Conservation (phyloP, 2,888 invertebrate genomes). For the Cephus rjabovi region DNA sequence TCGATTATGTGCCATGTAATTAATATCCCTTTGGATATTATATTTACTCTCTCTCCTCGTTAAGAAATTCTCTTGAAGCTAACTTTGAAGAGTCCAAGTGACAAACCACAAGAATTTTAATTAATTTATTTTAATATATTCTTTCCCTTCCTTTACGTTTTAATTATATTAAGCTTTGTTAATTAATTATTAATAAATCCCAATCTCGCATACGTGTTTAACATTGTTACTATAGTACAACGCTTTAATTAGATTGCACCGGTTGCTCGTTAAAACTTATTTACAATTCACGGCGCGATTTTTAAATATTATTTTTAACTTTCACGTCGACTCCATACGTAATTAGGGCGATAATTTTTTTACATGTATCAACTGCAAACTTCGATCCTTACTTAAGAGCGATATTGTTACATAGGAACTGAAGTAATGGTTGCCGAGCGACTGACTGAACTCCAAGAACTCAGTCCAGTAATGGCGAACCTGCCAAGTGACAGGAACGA, state of each 20-base stretch:
- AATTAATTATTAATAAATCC: background rate
- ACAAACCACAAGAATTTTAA: background rate
- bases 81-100: background rate
- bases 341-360: background rate
- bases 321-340: background rate
- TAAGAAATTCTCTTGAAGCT: background rate
- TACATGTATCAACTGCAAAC: background rate
- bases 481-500: background rate
- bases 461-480: background rate
- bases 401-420: background rate
- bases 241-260: background rate
- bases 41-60: background rate
- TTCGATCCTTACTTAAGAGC: background rate
- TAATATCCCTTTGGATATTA: background rate
- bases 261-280: background rate
- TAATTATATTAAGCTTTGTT: background rate
- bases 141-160: background rate
- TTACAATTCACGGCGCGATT: background rate
- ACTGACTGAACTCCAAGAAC: background rate
- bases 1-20: background rate
- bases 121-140: background rate
- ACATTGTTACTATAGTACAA: background rate
- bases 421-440: background rate
- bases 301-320: background rate
- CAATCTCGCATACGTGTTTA: background rate